Conservation (phyloP, 2,113 vertebrate species). For the Hippocampus zosterae region DNA sequence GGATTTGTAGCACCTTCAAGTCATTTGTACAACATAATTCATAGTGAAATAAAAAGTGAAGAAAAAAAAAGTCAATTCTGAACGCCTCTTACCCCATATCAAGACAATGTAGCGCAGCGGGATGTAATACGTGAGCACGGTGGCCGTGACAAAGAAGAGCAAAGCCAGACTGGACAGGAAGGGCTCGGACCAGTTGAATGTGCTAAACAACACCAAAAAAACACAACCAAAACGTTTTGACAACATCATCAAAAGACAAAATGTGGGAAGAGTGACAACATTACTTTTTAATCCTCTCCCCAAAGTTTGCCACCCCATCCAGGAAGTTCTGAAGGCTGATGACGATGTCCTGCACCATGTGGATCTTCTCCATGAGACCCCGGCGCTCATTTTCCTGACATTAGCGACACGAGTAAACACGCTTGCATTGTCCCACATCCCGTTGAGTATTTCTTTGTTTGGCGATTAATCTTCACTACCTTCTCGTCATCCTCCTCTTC, state of each 20-base stretch:
- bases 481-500: constrained; percentile 92
- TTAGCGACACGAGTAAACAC: constrained; percentile 9
- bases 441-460: not conserved
- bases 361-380: constrained; percentile 89
- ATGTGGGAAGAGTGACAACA: not conserved
- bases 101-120: constrained; percentile 89
- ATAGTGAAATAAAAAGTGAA: no score
- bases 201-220: constrained; percentile 67
- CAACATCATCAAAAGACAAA: not conserved
- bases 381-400: constrained; percentile 87
- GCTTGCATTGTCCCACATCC: not conserved
- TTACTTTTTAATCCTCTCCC: constrained; percentile 97
- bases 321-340: constrained; percentile 87
- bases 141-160: constrained; percentile 73
- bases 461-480: constrained; percentile 55
- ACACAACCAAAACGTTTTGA: not conserved
- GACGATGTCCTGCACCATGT: constrained; percentile 94
- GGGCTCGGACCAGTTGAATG: constrained; percentile 95
- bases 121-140: constrained; percentile 80
- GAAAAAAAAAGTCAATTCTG: not conserved
- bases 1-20: not conserved
- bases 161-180: constrained; percentile 89
- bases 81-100: constrained; percentile 86
- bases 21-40: no score
- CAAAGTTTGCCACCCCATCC: constrained; percentile 84